Evolutionary conservation across 2,888 invertebrate species (phyloP).

Genomic region (Tanypteryx hageni): DNA sequence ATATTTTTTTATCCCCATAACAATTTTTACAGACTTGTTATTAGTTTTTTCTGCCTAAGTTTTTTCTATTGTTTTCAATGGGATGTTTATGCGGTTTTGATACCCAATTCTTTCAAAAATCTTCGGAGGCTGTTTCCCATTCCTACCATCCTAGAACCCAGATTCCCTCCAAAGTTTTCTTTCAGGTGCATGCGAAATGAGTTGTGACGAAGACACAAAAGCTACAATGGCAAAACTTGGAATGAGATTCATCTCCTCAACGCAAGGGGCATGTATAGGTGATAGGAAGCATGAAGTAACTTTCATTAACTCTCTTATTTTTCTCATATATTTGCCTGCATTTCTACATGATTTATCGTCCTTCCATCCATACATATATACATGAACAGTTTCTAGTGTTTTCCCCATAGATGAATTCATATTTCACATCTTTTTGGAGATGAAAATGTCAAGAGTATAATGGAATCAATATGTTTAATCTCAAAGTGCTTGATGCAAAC

Average conservation of each 20-base stretch:
- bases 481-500: background rate
- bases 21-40: conserved; percentile 42
- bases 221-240: conserved; percentile 47
- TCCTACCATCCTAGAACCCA: background rate
- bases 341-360: background rate
- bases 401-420: background rate
- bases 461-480: conserved; percentile 57
- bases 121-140: conserved; percentile 63
- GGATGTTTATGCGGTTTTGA: conserved; percentile 51
- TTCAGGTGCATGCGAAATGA: conserved; percentile 58
- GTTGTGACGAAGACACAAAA: conserved; percentile 45
- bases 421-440: background rate
- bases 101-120: conserved; percentile 54
- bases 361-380: background rate
- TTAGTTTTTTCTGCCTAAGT: conserved; percentile 32
- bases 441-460: conserved; percentile 30
- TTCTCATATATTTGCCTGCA: conserved; percentile 37
- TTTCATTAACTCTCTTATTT: conserved; percentile 47
- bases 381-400: background rate
- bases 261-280: conserved; percentile 48
- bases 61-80: conserved; percentile 45
- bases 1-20: conserved; percentile 35
- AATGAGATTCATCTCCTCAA: conserved; percentile 48
- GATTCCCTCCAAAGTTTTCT: conserved; percentile 32
- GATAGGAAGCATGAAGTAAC: conserved; percentile 63